Conservation (phyloP, 2,797 vertebrate species). For the Brotula barbata region DNA sequence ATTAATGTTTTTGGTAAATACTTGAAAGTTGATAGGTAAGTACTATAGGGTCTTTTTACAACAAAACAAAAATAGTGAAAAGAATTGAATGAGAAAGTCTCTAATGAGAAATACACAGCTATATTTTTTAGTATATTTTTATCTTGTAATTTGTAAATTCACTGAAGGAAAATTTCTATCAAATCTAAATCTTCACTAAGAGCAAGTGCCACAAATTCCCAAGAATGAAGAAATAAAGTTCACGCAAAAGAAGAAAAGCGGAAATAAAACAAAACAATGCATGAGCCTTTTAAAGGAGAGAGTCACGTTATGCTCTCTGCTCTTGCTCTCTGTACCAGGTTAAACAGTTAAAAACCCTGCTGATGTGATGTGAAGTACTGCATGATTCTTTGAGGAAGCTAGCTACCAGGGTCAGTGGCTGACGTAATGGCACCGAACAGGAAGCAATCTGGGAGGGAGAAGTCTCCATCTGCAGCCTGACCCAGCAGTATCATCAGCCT, state of each 20-base stretch:
- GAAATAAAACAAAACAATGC: conserved; percentile 1
- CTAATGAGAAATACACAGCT: conserved; percentile 3
- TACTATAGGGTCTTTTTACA: no score
- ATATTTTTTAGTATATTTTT: neutral
- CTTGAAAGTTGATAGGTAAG: no score
- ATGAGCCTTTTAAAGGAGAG: neutral
- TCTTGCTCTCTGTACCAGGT: no score
- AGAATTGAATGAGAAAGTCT: conserved; percentile 7
- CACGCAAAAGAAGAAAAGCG: no score
- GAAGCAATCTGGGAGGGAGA: conserved; percentile 85
- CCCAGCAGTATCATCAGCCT: conserved; percentile 78
- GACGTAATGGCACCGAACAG: conserved; percentile 88
- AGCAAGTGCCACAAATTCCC: conserved; percentile 9
- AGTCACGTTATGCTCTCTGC: neutral
- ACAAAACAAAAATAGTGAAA: no score
- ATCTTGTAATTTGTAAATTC: conserved; percentile 3
- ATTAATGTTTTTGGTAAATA: no score
- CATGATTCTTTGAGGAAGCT: neutral
- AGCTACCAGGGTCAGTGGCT: conserved; percentile 87
- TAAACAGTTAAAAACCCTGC: neutral
- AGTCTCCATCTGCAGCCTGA: conserved; percentile 76
- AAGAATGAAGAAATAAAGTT: no score
- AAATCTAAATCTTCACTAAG: conserved; percentile 7
- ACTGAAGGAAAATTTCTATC: conserved; percentile 4
- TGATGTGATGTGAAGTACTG: neutral